A percentile compares a stretch with the other conserved stretches of the same genome.
Evolutionary conservation across 2,113 vertebrate genomes (phyloP).

Genomic region (Tonatia bakeri): DNA sequence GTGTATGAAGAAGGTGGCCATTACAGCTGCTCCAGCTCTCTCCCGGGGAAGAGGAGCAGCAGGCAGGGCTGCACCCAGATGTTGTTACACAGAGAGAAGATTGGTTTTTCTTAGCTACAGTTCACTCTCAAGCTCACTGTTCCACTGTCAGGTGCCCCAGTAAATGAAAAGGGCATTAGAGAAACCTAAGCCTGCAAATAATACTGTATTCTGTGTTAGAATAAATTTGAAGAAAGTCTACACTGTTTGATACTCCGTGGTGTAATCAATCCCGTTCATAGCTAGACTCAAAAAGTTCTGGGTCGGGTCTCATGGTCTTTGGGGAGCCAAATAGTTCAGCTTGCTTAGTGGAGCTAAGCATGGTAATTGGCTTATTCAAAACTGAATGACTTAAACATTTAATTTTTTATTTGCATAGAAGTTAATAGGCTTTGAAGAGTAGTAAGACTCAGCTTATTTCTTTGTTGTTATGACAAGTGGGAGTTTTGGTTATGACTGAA

Average conservation of each 20-base stretch:
- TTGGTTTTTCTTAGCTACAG: background rate
- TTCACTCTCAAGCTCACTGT: background rate
- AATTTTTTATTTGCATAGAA: background rate
- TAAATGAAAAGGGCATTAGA: background rate
- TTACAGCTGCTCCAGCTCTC: background rate
- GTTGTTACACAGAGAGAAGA: background rate
- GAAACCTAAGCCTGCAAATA: background rate
- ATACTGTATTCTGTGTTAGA: background rate
- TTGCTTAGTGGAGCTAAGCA: background rate
- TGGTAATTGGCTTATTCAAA: background rate
- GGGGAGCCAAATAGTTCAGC: background rate
- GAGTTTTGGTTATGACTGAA: background rate
- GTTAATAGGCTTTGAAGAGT: background rate
- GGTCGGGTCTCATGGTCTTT: background rate
- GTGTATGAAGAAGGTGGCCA: background rate
- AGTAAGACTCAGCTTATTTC: background rate
- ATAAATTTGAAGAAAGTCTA: background rate
- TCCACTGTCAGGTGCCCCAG: background rate
- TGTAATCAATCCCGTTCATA: background rate
- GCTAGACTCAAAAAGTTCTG: background rate
- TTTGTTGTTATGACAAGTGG: background rate
- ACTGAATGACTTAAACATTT: background rate
- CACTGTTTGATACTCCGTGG: background rate
- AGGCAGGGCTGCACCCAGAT: background rate
- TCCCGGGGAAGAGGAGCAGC: background rate